Evolutionary conservation across 2,888 invertebrate genomes (phyloP), one percentile per base, ranked within the genome.

Genomic region (Drosophila helvetica): DNA sequence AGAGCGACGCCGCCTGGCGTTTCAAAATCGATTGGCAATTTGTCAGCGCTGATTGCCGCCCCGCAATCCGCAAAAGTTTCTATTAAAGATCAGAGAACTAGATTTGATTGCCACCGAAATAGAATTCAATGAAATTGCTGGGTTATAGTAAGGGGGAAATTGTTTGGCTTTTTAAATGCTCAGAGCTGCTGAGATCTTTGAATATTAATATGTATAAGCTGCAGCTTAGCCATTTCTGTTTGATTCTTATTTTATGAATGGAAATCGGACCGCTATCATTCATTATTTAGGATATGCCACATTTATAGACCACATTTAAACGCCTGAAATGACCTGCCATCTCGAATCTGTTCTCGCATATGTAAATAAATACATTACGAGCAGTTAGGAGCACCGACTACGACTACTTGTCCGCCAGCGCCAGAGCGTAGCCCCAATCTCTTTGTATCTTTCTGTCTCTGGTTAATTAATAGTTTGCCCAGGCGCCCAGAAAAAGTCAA

Each of bases 21-120:
- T 63, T 70, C 70, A 63, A 73, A 70, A 71, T 71, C 70, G 70
- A 71, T 71, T 71, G 70, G 70, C 70, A 71, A 64, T 71, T 71
- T 71, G 65, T 71, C 70, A 71, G 70, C 56, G 51, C 43, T 71
- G 70, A 71, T 71, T 62, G 70, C 52, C 45, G 18, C 18, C 27
- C 43, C 68, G 43, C 30, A 1, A 66, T 33, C 55, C 48, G 10
- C 22, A 55, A 46, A 46, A 55, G 22, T 50, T 68, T 66, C 18
- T 68, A 68, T 55, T 55, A 33, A 33, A 54, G 66, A 66, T 66
- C 48, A 5, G 25, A 50, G n/a, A 66, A 68, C 55, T 42, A 33
- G 48, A 45, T 68, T 68, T 33, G 33, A 15, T 38, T 53, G 53
- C 38, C 27, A 45, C n/a, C 5, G 22, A 68, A 66, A 66, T 45